These are phyloP conservation scores for Drosophila azteca DNA, from an alignment of 1,140 invertebrate species.

Conservation along the genomic window DNA sequence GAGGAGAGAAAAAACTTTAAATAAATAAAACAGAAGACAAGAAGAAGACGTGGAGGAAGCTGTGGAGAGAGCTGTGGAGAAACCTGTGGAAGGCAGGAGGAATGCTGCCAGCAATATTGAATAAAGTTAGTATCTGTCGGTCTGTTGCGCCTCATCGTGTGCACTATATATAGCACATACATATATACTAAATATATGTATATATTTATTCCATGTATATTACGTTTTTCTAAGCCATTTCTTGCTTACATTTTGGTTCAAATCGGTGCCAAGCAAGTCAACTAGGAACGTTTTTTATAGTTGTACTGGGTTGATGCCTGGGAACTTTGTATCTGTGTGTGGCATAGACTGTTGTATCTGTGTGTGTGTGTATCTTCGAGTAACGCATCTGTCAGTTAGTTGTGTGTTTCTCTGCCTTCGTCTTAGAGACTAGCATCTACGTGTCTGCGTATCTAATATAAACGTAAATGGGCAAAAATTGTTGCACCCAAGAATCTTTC, in stretches of 20 bases:
- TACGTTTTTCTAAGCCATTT: slow-evolving; percentile 57
- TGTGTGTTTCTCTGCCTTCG: too few species aligned
- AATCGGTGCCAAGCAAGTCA: too few species aligned
- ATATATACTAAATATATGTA: slow-evolving; percentile 28
- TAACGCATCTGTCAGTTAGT: too few species aligned
- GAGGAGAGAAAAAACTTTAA: slow-evolving; percentile 60
- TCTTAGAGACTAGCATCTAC: too few species aligned
- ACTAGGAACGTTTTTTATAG: too few species aligned
- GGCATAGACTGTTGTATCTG: too few species aligned
- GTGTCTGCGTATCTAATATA: too few species aligned
- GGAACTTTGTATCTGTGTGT: too few species aligned
- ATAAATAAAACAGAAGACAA: slow-evolving; percentile 68
- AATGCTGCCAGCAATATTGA: slow-evolving; percentile 66
- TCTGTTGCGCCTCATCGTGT: slow-evolving; percentile 65
- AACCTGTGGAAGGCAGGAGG: slow-evolving; percentile 12
- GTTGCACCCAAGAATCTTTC: too few species aligned
- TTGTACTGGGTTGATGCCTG: too few species aligned
- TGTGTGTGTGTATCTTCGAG: too few species aligned
- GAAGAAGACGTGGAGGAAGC: slow-evolving; percentile 5
- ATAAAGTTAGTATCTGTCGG: slow-evolving; percentile 77
- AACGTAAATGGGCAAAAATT: too few species aligned
- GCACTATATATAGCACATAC: not conserved
- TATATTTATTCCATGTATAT: slow-evolving; percentile 47
- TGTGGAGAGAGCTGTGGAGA: not conserved
- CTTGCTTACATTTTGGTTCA: not conserved